Base-by-base conservation (phyloP, 30 jellyfish, hydroid and myxozoan genomes). In the Turritopsis rubra region DNA sequence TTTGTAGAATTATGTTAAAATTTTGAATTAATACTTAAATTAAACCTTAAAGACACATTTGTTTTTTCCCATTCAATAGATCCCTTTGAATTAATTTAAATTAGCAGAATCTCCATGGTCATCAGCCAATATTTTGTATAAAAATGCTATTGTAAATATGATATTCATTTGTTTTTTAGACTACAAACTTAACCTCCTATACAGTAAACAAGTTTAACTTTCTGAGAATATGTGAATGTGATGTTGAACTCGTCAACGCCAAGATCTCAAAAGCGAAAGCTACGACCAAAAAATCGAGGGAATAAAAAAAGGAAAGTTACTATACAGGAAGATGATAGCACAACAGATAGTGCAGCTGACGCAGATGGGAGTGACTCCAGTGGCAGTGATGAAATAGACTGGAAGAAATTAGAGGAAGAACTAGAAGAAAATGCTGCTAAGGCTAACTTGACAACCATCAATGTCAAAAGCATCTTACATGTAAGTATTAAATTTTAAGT, bases 391-490 rank as follows among this genome's bases (percentile, higher is more conserved):
- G 87, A 88, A 18, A 78, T 79, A 65, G 95, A 86, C 28, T 83
- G 80, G 79, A 66, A 52, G 28, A 72, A 72, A 79, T 80, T 92
- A 3, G 98, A 88, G 53, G 95, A 85, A 24, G 87, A 66, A 29
- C 77, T 92, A 72, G 96, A 82, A 16, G 85, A 77, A 26, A 87
- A 87, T 75, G 95, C 96, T 21, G 85, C 82, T 1, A 92, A 86
- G 54, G 75, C 89, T 13, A 92, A 88, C 87, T 72, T 92, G 31
- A 79, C 98, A 4, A 81, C 96, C 18, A 72, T 66, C 29, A 88
- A 92, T 92, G 98, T 92, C 52, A 88, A 92, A 74, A 87, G 88
- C 28, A 85, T 85, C 1, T 71, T 90, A 29, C 97, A 86, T 79
- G 97, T 90, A 84, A 53, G 97, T 27, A 0, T 68, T 1, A 68